Evolutionary conservation across 2,888 invertebrate species (phyloP), one percentile per base, ranked within the genome.

Genomic region (Dermolepida albohirtum): DNA sequence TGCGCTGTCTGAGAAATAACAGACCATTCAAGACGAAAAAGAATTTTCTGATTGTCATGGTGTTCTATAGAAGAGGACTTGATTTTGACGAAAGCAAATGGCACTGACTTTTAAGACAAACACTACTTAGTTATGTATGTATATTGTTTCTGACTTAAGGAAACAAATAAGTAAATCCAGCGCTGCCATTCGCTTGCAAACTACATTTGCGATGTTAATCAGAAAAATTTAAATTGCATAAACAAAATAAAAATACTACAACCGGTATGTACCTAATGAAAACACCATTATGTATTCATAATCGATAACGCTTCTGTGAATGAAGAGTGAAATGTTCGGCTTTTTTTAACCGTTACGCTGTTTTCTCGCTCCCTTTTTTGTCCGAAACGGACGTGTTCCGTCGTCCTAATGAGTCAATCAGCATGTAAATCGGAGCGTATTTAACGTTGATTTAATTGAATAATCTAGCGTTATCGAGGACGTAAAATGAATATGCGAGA

Each of bases 211-310:
- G n/a, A 5, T 14, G 7, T 14, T 6, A 6, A 2, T 14, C 44
- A 16, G 8, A 8, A 14, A 47, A 10, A 14, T 7, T 16, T 47
- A 47, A 47, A 14, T 4, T 5, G 14, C 27, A 43, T 27, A 44
- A 44, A 27, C 22, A 39, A 44, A 29, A 17, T n/a, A 12, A 34
- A 52, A 22, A 64, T 51, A 64, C 10, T 40, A 11, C 22, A 22
- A 8, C 51, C 11, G 27, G 27, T 50, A 64, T 5, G 22, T n/a
- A 10, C 14, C 8, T 14, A 49, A 63, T 50, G n/a, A 7, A 27
- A 64, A 41, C 52, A 29, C 54, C 17, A 64, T 52, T 64, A 64
- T 22, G 52, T 54, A 64, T 64, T 64, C 64, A 52, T 44, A 64
- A 44, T 54, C 64, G 52, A 64, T 64, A 52, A 16, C 43, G 39